Evolutionary conservation across 2,113 vertebrate genomes (phyloP).

Genomic region (Symphodus melops): DNA sequence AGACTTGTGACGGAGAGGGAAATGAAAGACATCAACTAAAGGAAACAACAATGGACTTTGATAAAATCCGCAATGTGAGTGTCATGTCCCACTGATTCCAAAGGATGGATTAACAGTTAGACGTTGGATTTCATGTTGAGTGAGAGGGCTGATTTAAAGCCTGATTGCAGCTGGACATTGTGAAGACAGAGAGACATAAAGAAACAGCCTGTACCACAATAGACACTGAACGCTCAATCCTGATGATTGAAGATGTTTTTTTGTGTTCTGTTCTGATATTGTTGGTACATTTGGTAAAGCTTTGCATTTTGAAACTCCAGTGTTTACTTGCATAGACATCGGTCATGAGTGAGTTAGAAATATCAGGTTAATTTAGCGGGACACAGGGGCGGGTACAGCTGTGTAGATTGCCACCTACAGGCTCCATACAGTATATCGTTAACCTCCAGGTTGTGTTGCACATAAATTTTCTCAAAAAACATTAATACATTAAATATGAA

Average conservation of each 20-base stretch:
- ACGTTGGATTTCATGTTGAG: constrained; percentile 16
- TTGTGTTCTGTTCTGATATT: background rate
- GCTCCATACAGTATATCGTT: constrained; percentile 30
- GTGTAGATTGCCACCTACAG: constrained; percentile 69
- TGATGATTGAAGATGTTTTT: background rate
- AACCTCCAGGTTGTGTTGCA: background rate
- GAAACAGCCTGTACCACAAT: constrained; percentile 6
- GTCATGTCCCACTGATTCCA: constrained; percentile 49
- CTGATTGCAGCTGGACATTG: constrained; percentile 29
- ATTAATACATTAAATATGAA: no score
- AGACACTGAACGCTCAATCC: background rate
- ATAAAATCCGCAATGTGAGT: constrained; percentile 79
- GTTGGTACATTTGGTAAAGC: background rate
- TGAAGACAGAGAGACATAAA: background rate
- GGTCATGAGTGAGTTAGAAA: background rate
- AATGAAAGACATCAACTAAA: constrained; percentile 68
- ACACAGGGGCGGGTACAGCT: constrained; percentile 40
- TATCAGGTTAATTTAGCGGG: background rate
- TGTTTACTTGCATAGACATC: constrained; percentile 5
- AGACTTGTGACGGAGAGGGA: constrained; percentile 56
- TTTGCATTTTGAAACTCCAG: background rate
- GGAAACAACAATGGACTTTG: constrained; percentile 58
- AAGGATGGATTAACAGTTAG: constrained; percentile 25
- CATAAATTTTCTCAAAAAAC: no score
- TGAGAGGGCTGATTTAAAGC: constrained; percentile 26